These are phyloP conservation scores for Lysandra coridon DNA, from an alignment of 2,888 invertebrate species.

Conservation along the genomic window DNA sequence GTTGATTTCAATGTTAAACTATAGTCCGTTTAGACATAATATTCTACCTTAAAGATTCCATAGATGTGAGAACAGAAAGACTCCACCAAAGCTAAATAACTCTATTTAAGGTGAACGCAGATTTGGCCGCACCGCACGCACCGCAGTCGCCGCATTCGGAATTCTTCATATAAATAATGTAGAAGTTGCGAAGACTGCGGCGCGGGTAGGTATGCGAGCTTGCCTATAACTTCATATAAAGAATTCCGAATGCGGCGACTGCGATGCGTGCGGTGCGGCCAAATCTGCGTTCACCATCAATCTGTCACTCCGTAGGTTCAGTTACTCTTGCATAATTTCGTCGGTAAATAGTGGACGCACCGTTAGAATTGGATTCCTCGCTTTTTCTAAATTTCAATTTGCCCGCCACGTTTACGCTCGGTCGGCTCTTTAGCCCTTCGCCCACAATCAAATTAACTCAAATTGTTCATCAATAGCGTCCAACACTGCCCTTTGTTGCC, in stretches of 20 bases:
- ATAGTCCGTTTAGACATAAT: neutral
- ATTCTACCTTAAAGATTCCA: neutral
- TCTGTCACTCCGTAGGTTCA: slow-evolving; percentile 1
- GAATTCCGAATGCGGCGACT: too few species aligned
- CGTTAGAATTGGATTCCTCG: slow-evolving; percentile 25
- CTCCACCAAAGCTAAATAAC: neutral
- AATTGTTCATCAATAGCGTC: slow-evolving; percentile 62
- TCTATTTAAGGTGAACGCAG: neutral
- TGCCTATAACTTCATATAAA: too few species aligned
- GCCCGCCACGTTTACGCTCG: slow-evolving; percentile 37
- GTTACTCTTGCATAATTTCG: slow-evolving; percentile 24
- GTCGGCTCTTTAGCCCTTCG: slow-evolving; percentile 41
- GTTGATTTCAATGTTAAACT: too few species aligned
- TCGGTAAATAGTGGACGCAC: slow-evolving; percentile 4
- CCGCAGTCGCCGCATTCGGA: too few species aligned
- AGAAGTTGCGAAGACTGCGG: too few species aligned
- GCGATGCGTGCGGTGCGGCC: too few species aligned
- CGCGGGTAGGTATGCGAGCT: too few species aligned
- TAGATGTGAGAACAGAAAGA: neutral
- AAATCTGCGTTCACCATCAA: too few species aligned
- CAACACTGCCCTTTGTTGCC: slow-evolving; percentile 59
- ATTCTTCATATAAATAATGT: too few species aligned
- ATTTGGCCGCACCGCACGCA: too few species aligned
- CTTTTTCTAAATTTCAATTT: slow-evolving; percentile 36
- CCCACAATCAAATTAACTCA: slow-evolving; percentile 61